Percentiles rank a stretch among this genome's conserved stretches.
Conservation (phyloP, 2,797 vertebrate species). For the Cyprinodon diabolis region DNA sequence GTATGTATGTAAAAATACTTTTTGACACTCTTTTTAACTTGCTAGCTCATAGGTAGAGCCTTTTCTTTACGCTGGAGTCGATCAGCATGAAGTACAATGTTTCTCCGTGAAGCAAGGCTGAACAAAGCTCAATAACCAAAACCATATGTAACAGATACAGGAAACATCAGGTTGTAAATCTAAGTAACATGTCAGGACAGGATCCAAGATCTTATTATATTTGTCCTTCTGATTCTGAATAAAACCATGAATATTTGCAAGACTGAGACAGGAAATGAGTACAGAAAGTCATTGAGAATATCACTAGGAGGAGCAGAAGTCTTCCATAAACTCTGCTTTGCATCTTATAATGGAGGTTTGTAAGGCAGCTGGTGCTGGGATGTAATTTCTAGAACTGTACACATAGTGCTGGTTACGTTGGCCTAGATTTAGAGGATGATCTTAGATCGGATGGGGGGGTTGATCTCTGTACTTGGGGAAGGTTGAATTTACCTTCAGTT, state of each 20-base stretch:
- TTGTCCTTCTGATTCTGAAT: background rate
- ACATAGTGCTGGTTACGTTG: constrained; percentile 33
- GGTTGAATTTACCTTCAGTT: constrained; percentile 82
- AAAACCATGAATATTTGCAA: background rate
- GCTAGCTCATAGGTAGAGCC: background rate
- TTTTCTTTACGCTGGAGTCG: no score
- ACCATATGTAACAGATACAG: no score
- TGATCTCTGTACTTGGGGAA: constrained; percentile 72
- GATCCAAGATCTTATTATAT: background rate
- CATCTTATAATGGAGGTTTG: background rate
- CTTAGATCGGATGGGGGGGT: constrained; percentile 70
- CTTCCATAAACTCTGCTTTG: background rate
- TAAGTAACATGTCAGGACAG: no score
- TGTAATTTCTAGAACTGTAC: constrained; percentile 29
- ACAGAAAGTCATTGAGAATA: no score
- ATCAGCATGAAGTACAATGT: no score
- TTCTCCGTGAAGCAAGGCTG: no score
- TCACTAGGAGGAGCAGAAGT: background rate
- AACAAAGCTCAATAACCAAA: no score
- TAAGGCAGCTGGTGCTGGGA: constrained; percentile 12
- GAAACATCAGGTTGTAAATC: no score
- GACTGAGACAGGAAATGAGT: no score
- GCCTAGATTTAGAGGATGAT: constrained; percentile 44
- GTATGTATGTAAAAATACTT: no score
- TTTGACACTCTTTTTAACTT: no score